Conservation (phyloP, 2,797 vertebrate species). For the Cyprinodon diabolis region DNA sequence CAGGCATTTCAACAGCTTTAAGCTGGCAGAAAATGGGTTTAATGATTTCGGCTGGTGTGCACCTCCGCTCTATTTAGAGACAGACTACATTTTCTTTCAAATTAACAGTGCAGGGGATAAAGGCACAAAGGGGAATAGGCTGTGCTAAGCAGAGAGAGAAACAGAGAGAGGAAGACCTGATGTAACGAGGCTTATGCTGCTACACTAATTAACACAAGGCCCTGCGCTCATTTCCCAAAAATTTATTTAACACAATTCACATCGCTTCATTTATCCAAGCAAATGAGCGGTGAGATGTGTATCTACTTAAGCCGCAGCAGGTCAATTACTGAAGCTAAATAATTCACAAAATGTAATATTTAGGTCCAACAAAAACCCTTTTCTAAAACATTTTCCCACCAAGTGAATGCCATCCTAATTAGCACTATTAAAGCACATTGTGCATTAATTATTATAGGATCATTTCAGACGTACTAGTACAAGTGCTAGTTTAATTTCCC, state of each 20-base stretch:
- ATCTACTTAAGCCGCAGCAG: constrained; percentile 70
- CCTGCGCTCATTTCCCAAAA: constrained; percentile 64
- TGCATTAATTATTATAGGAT: constrained; percentile 73
- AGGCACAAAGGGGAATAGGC: constrained; percentile 69
- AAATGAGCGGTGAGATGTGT: constrained; percentile 68
- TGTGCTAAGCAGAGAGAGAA: constrained; percentile 57
- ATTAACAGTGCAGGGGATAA: constrained; percentile 57
- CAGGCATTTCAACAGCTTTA: constrained; percentile 63
- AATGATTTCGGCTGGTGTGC: constrained; percentile 64
- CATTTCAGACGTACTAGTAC: constrained; percentile 48
- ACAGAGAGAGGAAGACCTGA: constrained; percentile 54
- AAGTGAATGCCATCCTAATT: constrained; percentile 58
- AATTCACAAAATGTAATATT: constrained; percentile 69
- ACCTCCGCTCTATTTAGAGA: constrained; percentile 64
- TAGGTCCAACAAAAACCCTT: constrained; percentile 48
- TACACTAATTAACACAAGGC: constrained; percentile 72
- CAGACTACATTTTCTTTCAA: constrained; percentile 67
- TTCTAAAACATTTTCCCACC: constrained; percentile 18
- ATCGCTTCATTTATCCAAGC: constrained; percentile 68
- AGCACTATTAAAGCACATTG: constrained; percentile 52
- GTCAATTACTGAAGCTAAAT: constrained; percentile 74
- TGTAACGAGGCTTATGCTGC: constrained; percentile 63
- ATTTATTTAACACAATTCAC: constrained; percentile 67
- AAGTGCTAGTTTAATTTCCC: constrained; percentile 40
- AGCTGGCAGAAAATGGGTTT: constrained; percentile 70